Conservation (phyloP, 1,140 invertebrate genomes). For the Drosophila malerkotliana region DNA sequence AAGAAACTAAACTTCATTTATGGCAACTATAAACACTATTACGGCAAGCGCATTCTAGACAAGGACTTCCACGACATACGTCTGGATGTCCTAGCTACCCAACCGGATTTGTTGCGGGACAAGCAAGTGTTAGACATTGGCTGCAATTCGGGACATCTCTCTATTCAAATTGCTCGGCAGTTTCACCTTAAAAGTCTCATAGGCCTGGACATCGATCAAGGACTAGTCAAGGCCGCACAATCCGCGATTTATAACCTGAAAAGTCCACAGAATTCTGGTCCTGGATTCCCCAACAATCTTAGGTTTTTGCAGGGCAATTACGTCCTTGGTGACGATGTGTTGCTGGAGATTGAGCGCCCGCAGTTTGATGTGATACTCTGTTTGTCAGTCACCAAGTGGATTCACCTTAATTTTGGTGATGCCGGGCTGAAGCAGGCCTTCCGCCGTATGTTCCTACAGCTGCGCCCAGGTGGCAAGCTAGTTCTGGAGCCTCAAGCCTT, state of each 20-base stretch:
- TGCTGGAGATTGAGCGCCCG: constrained; percentile 91
- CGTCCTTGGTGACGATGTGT: constrained; percentile 92
- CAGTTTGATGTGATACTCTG: constrained; percentile 98
- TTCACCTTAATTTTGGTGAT: constrained; percentile 99
- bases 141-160: constrained; percentile 98
- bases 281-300: constrained; percentile 67
- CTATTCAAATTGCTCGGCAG: constrained; percentile 92
- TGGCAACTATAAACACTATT: constrained; percentile 88
- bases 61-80: constrained; percentile 92
- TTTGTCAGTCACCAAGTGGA: constrained; percentile 98
- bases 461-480: constrained; percentile 94
- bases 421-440: constrained; percentile 96
- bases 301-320: constrained; percentile 92
- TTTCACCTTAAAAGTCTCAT: constrained; percentile 92
- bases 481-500: constrained; percentile 97
- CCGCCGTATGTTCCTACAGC: constrained; percentile 93
- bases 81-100: constrained; percentile 90
- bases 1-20: constrained; percentile 61
- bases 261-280: constrained; percentile 6
- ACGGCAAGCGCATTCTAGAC: constrained; percentile 94
- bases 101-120: constrained; percentile 92
- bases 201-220: constrained; percentile 97
- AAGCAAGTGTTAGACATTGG: constrained; percentile 98
- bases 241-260: constrained; percentile 46
- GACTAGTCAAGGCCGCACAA: constrained; percentile 88